Conservation (phyloP, 1,140 invertebrate genomes). For the Lamellibrachia luymesi region DNA sequence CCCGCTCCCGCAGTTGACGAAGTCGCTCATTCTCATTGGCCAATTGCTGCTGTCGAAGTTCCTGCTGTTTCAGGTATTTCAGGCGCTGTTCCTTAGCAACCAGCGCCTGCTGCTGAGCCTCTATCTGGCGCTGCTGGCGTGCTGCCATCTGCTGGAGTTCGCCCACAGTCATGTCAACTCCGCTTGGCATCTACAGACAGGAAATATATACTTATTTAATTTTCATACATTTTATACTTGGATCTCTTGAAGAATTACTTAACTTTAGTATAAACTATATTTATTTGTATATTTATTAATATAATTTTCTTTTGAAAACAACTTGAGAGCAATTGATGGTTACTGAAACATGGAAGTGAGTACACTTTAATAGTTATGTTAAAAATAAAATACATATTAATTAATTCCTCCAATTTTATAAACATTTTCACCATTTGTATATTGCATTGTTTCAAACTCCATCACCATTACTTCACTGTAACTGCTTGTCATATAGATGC, state of each 20-base stretch:
- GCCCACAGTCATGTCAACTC: constrained; percentile 76
- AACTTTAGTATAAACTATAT: neutral
- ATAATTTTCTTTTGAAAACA: too few species aligned
- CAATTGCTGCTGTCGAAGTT: constrained; percentile 77
- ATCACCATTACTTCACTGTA: neutral
- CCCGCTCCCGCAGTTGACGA: constrained; percentile 80
- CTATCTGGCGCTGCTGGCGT: constrained; percentile 93
- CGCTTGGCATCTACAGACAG: constrained; percentile 38
- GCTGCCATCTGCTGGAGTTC: constrained; percentile 95
- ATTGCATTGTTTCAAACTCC: neutral
- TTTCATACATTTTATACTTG: neutral
- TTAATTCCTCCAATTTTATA: too few species aligned
- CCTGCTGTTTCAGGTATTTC: constrained; percentile 90
- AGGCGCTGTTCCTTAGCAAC: constrained; percentile 89
- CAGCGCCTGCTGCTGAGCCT: constrained; percentile 84
- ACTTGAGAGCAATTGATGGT: too few species aligned
- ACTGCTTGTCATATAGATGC: too few species aligned
- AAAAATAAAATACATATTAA: too few species aligned
- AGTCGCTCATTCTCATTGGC: constrained; percentile 85
- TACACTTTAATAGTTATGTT: too few species aligned
- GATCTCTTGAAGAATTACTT: neutral
- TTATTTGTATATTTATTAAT: neutral
- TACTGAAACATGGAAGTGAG: too few species aligned
- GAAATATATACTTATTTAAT: neutral
- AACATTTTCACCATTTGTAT: too few species aligned